Evolutionary conservation across 2,113 vertebrate genomes (phyloP).

Genomic region (Paradisaea rubra): DNA sequence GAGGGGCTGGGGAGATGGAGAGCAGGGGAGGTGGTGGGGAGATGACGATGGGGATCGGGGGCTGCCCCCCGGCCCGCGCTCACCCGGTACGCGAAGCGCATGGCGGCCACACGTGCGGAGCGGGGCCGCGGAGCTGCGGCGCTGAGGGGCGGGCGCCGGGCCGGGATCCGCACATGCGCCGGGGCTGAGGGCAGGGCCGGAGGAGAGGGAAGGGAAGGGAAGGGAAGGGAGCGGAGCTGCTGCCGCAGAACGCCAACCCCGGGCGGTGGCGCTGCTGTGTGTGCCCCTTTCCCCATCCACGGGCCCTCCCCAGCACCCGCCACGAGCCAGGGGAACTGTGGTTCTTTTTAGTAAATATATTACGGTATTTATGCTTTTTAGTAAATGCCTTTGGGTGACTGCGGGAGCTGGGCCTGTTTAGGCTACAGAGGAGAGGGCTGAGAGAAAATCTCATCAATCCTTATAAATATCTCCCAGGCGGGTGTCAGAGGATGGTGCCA

Average conservation of each 20-base stretch:
- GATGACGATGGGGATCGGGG: background rate
- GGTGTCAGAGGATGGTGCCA: background rate
- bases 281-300: accelerated
- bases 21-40: background rate
- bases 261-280: accelerated
- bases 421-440: background rate
- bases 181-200: accelerated
- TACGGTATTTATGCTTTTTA: background rate
- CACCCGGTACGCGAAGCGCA: background rate
- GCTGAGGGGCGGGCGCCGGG: background rate
- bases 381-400: background rate
- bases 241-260: accelerated
- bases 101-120: background rate
- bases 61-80: background rate
- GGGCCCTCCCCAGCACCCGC: background rate
- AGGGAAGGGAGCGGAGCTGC: accelerated
- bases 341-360: background rate
- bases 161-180: background rate
- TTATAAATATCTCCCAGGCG: accelerated
- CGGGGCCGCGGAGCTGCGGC: background rate
- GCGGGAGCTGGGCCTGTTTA: background rate
- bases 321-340: accelerated
- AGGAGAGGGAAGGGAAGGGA: background rate
- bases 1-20: background rate
- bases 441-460: background rate